Base-by-base conservation (phyloP, 1,140 invertebrate species). In the Drosophila kohkoa region DNA sequence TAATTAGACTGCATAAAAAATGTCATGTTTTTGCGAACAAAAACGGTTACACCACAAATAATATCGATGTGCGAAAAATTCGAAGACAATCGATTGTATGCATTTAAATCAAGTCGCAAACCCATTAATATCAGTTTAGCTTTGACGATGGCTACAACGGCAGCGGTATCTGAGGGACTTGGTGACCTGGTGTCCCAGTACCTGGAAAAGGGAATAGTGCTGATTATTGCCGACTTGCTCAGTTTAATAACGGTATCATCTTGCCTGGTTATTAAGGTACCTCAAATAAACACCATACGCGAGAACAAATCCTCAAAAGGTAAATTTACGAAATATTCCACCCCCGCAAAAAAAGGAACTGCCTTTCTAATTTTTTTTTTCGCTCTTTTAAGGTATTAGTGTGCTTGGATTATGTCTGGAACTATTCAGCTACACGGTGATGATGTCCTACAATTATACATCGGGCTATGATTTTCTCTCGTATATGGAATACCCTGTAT, bases 401-500 rank as follows among this genome's bases (percentile, higher is more conserved):
- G 80, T 91, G 0, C 28, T 91, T 25, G 90, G 90, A 20, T 54
- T 92, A 10, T 92, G 90, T 54, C 51, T 92, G 52, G 91, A 92
- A 80, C 69, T 92, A 74, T 81, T 95, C 94, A 96, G 95, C 83
- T 96, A 96, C 67, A 95, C 95, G 15, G 93, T 95, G 62, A 95
- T 94, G 93, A 94, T 95, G 55, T 94, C 94, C 70, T 96, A 96
- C 77, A 96, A 96, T 82, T 96, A 93, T 81, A 93, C 93, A 6
- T 95, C 95, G 91, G 93, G 93, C 28, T 96, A 96, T 91, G 93
- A 95, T 4, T 69, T 95, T 4, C 81, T 96, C 2, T 94, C 95
- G 0, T 96, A 96, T 72, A 91, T 96, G 93, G 95, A 96, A 72
- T 96, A 96, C 92, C 95, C 95, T 25, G 93, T 96, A 65, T 93